phyloP scores from a whole-genome alignment of 2,797 vertebrate genomes.

The Merluccius polli region DNA sequence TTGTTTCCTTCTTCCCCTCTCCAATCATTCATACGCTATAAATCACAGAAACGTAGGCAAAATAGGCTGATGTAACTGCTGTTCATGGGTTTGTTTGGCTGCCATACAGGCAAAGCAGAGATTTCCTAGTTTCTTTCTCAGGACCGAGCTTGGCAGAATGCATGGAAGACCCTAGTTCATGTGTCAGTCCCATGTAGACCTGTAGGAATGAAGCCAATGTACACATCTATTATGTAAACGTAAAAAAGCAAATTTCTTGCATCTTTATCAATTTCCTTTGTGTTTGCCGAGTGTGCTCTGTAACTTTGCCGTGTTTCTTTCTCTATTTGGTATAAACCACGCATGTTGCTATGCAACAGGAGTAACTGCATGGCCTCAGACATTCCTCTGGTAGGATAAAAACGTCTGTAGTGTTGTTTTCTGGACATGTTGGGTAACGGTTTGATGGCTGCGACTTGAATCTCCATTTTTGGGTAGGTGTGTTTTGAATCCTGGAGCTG shows the following conservation, averaged over 20 bases:
- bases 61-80: conserved; percentile 18
- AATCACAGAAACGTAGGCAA: conserved; percentile 23
- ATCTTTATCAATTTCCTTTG: conserved; percentile 29
- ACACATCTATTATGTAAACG: conserved; percentile 58
- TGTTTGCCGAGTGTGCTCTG: conserved; percentile 46
- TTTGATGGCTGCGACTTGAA: conserved; percentile 26
- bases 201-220: conserved; percentile 53
- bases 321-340: conserved; percentile 49
- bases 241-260: conserved; percentile 62
- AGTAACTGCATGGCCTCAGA: conserved; percentile 52
- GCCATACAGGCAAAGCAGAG: conserved; percentile 34
- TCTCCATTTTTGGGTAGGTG: conserved; percentile 2
- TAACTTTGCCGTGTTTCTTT: conserved; percentile 51
- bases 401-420: conserved; percentile 45
- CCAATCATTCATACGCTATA: conserved; percentile 27
- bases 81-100: conserved; percentile 32
- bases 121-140: conserved; percentile 50
- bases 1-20: conserved; percentile 21
- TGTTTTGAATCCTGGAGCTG: background rate
- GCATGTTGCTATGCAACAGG: conserved; percentile 70
- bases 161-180: conserved; percentile 46
- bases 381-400: conserved; percentile 51
- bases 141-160: conserved; percentile 39
- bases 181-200: conserved; percentile 68
- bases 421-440: conserved; percentile 45